phyloP scores from a whole-genome alignment of 2,888 invertebrate genomes.

The Brachypterus glaber region DNA sequence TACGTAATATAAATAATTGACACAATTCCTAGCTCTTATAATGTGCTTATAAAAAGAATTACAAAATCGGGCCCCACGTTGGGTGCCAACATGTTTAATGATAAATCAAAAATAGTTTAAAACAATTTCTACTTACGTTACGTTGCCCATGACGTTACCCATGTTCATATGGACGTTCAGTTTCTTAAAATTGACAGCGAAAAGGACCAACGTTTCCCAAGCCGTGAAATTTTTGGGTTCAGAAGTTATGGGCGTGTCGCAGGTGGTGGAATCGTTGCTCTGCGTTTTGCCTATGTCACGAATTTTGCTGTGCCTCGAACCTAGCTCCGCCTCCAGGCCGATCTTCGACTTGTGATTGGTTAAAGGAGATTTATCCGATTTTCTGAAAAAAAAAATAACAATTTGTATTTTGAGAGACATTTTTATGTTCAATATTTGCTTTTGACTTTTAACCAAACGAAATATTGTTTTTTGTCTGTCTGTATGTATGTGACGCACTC shows the following conservation, averaged over 20 bases:
- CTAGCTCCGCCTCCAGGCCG: conserved; percentile 45
- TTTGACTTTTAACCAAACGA: too few relatives aligned
- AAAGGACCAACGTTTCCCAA: conserved; percentile 94
- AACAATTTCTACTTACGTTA: too few relatives aligned
- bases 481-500: too few relatives aligned
- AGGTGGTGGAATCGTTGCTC: conserved; percentile 43
- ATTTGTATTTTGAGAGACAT: too few relatives aligned
- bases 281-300: conserved; percentile 49
- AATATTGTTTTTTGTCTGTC: too few relatives aligned
- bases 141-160: conserved; percentile 99
- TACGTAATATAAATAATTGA: too few relatives aligned
- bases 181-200: conserved; percentile 91
- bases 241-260: conserved; percentile 47
- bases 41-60: too few relatives aligned
- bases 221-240: conserved; percentile 61
- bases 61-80: too few relatives aligned
- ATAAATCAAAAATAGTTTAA: conserved; percentile 45
- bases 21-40: too few relatives aligned
- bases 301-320: conserved; percentile 41
- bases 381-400: too few relatives aligned
- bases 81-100: too few relatives aligned
- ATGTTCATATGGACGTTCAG: conserved; percentile 98
- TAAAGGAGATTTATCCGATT: conserved; percentile 32
- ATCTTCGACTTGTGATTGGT: conserved; percentile 47
- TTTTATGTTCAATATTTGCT: too few relatives aligned